phyloP scores from a whole-genome alignment of 2,113 vertebrate species.

The Pionites leucogaster region DNA sequence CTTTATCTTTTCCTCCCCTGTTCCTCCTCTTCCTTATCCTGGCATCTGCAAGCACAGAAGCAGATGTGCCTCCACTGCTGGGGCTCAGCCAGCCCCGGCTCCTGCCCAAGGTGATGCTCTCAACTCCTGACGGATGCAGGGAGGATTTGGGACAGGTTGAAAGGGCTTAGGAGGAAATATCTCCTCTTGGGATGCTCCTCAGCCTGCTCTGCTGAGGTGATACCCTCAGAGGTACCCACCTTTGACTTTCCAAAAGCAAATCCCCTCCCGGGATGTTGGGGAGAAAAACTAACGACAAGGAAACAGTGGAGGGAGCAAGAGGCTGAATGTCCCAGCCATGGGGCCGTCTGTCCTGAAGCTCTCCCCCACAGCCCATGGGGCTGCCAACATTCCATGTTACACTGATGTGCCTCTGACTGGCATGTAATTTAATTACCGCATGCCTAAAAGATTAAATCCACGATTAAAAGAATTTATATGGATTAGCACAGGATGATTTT shows the following conservation, averaged over 20 bases:
- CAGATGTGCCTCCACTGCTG: not conserved
- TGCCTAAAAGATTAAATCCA: constrained; percentile 66
- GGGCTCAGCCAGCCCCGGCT: not conserved
- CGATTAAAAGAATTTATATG: constrained; percentile 70
- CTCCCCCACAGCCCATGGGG: not conserved
- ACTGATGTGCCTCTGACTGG: not conserved
- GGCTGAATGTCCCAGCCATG: fast-evolving
- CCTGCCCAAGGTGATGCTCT: not conserved
- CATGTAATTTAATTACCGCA: constrained; percentile 62
- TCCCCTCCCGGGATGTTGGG: fast-evolving
- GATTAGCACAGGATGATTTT: constrained; percentile 62
- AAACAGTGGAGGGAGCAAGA: fast-evolving
- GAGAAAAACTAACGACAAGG: not conserved
- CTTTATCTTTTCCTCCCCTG: not conserved
- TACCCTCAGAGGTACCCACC: not conserved
- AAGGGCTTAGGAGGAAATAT: not conserved
- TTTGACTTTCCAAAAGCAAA: not conserved
- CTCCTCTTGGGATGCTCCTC: not conserved
- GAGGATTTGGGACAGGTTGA: not conserved
- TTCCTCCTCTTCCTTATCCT: not conserved
- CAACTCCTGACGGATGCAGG: fast-evolving
- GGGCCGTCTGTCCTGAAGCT: not conserved
- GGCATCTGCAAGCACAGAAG: too few species aligned
- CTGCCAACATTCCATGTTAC: not conserved
- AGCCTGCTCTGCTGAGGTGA: not conserved